A percentile compares a stretch with the other conserved stretches of the same genome.
These are phyloP conservation scores for Whitmania pigra DNA, from an alignment of 1,140 invertebrate species.

Conservation along the genomic window DNA sequence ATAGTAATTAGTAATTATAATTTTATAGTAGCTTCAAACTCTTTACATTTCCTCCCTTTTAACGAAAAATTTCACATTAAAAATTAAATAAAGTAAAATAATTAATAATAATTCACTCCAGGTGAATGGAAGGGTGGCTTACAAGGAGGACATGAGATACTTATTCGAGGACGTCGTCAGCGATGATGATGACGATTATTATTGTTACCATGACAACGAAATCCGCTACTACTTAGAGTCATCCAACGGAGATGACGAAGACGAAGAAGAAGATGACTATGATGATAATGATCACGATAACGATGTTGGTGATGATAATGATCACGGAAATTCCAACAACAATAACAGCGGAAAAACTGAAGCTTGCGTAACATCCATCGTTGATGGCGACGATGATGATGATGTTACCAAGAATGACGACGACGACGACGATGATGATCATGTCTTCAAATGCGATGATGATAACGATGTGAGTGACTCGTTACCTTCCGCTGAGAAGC, in stretches of 20 bases:
- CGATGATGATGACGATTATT: constrained; percentile 1
- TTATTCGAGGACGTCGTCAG: constrained; percentile 1
- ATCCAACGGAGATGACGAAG: constrained; percentile 6
- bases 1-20: no score
- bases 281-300: background rate
- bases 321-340: background rate
- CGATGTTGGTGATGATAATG: background rate
- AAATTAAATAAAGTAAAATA: no score
- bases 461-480: no score
- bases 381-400: background rate
- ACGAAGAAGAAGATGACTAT: background rate
- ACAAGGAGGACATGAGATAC: constrained; percentile 4
- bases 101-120: background rate
- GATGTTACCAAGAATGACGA: background rate
- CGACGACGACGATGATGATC: background rate
- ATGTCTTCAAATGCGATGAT: no score
- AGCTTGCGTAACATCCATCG: background rate
- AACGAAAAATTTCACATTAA: no score
- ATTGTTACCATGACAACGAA: background rate
- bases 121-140: background rate
- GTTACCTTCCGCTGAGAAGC: no score
- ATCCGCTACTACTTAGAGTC: no score
- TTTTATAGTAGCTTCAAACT: no score
- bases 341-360: background rate
- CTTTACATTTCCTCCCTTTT: no score